A percentile compares a stretch with the other conserved stretches of the same genome.
Conservation (phyloP, 2,888 invertebrate genomes). For the Andrena bicolor region DNA sequence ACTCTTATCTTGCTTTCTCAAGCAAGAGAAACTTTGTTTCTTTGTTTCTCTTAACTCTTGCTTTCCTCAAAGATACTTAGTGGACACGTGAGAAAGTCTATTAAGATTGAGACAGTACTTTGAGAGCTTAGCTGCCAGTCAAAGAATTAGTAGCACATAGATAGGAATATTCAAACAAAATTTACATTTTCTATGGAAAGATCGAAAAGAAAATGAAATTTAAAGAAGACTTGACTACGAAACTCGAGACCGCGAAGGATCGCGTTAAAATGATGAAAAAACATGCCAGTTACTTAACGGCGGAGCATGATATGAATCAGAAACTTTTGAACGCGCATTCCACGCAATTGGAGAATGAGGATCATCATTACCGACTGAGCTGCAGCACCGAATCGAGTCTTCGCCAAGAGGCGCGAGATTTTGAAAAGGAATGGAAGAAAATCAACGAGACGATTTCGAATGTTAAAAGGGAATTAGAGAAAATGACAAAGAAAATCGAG, state of each 20-base stretch:
- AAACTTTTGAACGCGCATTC: constrained; percentile 89
- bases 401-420: constrained; percentile 85
- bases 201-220: constrained; percentile 85
- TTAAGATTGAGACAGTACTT: too few species aligned
- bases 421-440: constrained; percentile 86
- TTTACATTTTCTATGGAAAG: constrained; percentile 71
- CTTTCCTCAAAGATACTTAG: too few species aligned
- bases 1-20: too few species aligned
- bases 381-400: constrained; percentile 85
- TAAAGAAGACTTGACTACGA: constrained; percentile 85
- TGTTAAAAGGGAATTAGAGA: constrained; percentile 85
- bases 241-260: constrained; percentile 85
- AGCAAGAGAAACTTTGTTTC: too few species aligned
- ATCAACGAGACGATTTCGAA: constrained; percentile 84
- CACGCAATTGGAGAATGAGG: constrained; percentile 89
- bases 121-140: too few species aligned
- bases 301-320: constrained; percentile 87
- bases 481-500: constrained; percentile 88
- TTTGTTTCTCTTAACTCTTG: too few species aligned
- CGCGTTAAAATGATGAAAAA: constrained; percentile 85
- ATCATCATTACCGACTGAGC: constrained; percentile 87
- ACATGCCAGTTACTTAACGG: constrained; percentile 86
- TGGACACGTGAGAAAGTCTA: too few species aligned
- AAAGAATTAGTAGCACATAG: too few species aligned
- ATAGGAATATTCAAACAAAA: too few species aligned